Evolutionary conservation across 2,113 vertebrate species (phyloP), one percentile per base, ranked within the genome.

Genomic region (Dasyornis broadbenti): DNA sequence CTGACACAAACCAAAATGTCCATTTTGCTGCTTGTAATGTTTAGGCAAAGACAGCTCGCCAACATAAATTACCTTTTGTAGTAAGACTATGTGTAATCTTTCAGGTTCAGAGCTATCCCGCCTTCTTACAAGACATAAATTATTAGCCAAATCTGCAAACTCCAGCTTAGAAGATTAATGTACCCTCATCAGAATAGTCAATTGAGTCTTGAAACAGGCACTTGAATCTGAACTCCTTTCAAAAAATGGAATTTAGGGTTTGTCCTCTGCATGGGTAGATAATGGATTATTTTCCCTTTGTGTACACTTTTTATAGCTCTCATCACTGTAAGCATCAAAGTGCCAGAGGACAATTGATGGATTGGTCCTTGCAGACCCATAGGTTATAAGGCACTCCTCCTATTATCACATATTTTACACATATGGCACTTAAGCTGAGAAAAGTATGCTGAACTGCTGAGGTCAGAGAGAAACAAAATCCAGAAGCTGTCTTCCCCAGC

Each of bases 331-430:
- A 85, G 71, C 64, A 92, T 77, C 68, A 81, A 94, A 92, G 88
- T 94, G 53, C 76, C 92, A 92, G 52, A 53, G 56, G 5, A 77
- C 16, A 71, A 95, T 1, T 94, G 93, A 96, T 61, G 82, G 56
- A 92, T 95, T 86, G 60, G 52, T 94, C 64, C 82, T 93, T 73
- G 35, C 17, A 88, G 71, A 66, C 44, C 64, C 50, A 45, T 24
- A 70, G 90, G 82, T 94, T 92, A 91, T 59, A 91, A 85, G 75
- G 68, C 70, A 91, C 39, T 77, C 37, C 63, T 93, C 50, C 79
- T 77, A 49, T 85, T 82, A 90, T 94, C 91, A 60, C 75, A 78
- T 93, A 86, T 86, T 90, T 95, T 89, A 93, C 92, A 80, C 52
- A 54, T 50, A 88, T 33, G 79, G 87, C 90, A 93, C 82, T 96